Evolutionary conservation across 2,888 invertebrate genomes (phyloP), one percentile per base, ranked within the genome.

Genomic region (Acrobasis suavella): DNA sequence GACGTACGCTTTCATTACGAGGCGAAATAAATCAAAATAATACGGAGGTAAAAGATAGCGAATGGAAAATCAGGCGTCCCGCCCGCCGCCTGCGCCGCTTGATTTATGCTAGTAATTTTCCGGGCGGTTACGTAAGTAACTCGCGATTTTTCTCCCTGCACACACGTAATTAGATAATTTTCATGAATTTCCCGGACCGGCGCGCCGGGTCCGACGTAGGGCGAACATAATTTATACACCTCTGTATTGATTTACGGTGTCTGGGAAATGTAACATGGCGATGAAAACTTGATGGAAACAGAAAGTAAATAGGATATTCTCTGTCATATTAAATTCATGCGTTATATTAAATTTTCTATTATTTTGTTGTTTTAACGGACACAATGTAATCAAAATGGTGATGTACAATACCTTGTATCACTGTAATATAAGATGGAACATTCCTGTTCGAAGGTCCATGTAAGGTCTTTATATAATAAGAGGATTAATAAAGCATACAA

Each of bases 111-210:
- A 76, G 89, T 89, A 90, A 90, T 90, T 90, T 90, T 89, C 89
- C 91, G 85, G 87, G 81, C 85, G 89, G 87, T 89, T 89, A 86
- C 87, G 86, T 88, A 87, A 89, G 87, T 87, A 87, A 91, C 87
- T 89, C 83, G 85, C 88, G 85, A 90, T 90, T 91, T 90, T 91
- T 91, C 88, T 86, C 81, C 77, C 76, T 79, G 82, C 89, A 87
- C 87, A 89, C 84, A 89, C 90, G 84, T 91, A 91, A 91, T 91
- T 91, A 91, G 87, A 89, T 87, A 88, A 89, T 91, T 90, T 87
- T 83, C 83, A 81, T 80, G 82, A 83, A 83, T 84, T 85, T 81
- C 76, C 77, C 72, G 72, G 70, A 73, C 75, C 68, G 71, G 68
- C 72, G 72, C 68, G 72, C 69, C 72, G 71, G 74, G 65, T 69